Evolutionary conservation across 2,113 vertebrate genomes (phyloP), one percentile per base, ranked within the genome.

Genomic region (Heptranchias perlo): DNA sequence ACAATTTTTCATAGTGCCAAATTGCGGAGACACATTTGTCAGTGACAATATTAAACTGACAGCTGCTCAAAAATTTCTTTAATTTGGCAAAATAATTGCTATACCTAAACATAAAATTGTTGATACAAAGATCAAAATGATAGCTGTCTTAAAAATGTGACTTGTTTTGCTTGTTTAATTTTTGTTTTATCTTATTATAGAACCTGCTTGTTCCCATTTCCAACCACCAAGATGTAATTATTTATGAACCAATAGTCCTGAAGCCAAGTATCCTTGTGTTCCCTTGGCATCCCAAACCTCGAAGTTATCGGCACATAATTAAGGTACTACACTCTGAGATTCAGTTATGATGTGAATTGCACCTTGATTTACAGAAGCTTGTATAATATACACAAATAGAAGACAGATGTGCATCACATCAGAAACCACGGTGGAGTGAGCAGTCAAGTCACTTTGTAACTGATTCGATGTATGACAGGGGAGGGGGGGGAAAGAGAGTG

Each of bases 261-360:
- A 96, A 96, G 61, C 97, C 97, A 7, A 86, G 96, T 54, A 96
- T 96, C 89, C 95, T 97, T 95, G 96, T 97, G 64, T 98, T 98
- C 97, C 98, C 98, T 78, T 96, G 97, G 97, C 97, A 98, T 96
- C 97, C 97, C 62, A 49, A 96, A 92, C 97, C 86, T 47, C 69
- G n/a, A 78, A 65, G 69, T 52, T 96, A 96, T 69, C 96, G 91
- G 0, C 67, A 96, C n/a, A 14, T 61, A 16, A 91, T 96, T 76
- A 65, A 94, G 96, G 96, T 96, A 87, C 6, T 39, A 23, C 14
- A 21, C 98, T 98, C 35, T 99, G 99, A 64, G 99, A 98, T 23
- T 97, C 97, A 96, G 98, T 99, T 98, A 99, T 99, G 98, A 99
- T 98, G 99, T 99, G 98, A 99, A 31, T 35, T 31, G 2, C 14